These are phyloP conservation scores for Pangasianodon hypophthalmus DNA, from an alignment of 2,113 vertebrate species.

Conservation along the genomic window DNA sequence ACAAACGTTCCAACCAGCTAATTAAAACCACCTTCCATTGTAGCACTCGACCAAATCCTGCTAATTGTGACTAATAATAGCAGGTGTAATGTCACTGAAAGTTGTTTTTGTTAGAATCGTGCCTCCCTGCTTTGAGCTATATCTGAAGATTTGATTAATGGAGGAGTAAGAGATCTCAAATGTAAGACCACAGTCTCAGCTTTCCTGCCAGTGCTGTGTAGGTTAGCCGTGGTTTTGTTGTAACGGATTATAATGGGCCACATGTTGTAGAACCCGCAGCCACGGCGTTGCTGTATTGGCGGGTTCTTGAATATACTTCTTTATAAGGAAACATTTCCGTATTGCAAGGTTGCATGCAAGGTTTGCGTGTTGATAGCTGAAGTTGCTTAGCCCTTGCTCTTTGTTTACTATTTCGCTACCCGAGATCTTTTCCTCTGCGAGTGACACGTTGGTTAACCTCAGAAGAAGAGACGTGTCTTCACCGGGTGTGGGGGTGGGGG, in stretches of 20 bases:
- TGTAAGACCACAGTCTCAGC: not conserved
- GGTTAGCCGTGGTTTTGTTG: not conserved
- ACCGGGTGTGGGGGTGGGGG: not conserved
- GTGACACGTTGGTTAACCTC: not conserved
- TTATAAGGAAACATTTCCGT: not conserved
- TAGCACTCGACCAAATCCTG: not conserved
- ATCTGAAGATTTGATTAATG: not conserved
- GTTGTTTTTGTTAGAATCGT: not conserved
- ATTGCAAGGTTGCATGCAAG: not conserved
- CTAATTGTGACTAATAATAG: conserved; percentile 2
- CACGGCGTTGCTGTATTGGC: not conserved
- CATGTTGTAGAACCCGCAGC: not conserved
- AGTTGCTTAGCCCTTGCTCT: not conserved
- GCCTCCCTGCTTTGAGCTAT: not conserved
- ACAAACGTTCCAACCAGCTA: not conserved
- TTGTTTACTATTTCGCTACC: not conserved
- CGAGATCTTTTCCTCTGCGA: not conserved
- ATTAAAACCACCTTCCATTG: not conserved
- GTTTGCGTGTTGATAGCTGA: not conserved
- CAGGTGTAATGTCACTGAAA: not conserved
- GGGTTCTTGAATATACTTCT: not conserved
- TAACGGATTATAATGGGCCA: not conserved
- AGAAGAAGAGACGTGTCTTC: not conserved
- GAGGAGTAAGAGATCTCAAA: not conserved
- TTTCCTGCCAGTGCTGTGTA: not conserved